These are phyloP conservation scores for Notamacropus eugenii DNA, from an alignment of 2,797 vertebrate species.

Conservation along the genomic window DNA sequence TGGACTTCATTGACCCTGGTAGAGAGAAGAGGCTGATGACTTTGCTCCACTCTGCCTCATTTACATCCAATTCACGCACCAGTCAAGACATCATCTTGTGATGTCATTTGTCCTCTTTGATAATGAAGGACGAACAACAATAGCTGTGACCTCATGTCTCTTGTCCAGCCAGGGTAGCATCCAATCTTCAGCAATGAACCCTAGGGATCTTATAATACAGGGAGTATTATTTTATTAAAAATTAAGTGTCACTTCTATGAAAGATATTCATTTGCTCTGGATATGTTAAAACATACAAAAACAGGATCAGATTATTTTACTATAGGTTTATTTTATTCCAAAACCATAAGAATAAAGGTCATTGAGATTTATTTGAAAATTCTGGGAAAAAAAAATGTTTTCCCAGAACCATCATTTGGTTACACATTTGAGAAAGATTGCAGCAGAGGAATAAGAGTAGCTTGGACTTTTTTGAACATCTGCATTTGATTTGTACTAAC, in stretches of 20 bases:
- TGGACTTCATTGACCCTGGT: not conserved
- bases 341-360: slow-evolving; percentile 34
- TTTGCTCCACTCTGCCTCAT: not conserved
- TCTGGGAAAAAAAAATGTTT: slow-evolving; percentile 43
- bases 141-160: not conserved
- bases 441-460: slow-evolving; percentile 20
- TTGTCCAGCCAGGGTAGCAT: not conserved
- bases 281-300: slow-evolving; percentile 47
- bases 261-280: slow-evolving; percentile 63
- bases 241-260: slow-evolving; percentile 24
- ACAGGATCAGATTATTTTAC: slow-evolving; percentile 13
- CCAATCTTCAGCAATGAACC: slow-evolving; percentile 29
- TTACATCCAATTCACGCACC: not conserved
- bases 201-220: slow-evolving; percentile 47
- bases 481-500: slow-evolving; percentile 47
- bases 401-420: slow-evolving; percentile 6
- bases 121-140: not conserved
- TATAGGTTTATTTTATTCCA: slow-evolving; percentile 60
- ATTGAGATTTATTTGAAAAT: slow-evolving; percentile 46
- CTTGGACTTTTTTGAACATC: not conserved
- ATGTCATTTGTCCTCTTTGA: not conserved
- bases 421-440: slow-evolving; percentile 47
- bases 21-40: not conserved
- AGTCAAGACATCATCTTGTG: not conserved
- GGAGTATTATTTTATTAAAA: slow-evolving; percentile 37